Conservation (phyloP, 2,888 invertebrate species). For the Polietes domitor region DNA sequence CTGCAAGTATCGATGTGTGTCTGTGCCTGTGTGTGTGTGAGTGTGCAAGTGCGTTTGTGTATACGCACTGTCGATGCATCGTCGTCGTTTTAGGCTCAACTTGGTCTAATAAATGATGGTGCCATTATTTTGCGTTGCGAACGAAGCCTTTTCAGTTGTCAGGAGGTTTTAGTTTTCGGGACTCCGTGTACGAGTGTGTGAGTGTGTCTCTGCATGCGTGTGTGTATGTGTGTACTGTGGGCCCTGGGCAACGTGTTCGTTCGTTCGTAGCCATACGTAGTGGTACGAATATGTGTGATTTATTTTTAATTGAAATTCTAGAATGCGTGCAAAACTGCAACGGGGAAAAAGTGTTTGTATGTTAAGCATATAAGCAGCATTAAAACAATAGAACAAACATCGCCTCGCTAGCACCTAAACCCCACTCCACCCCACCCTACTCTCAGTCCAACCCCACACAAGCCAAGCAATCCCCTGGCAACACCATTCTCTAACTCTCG, state of each 20-base stretch:
- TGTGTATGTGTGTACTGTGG: conserved; percentile 9
- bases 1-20: not conserved
- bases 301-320: conserved; percentile 81
- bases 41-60: not conserved
- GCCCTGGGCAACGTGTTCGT: conserved; percentile 57
- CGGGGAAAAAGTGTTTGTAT: conserved; percentile 45
- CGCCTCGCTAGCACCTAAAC: not conserved
- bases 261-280: conserved; percentile 60
- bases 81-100: conserved; percentile 62
- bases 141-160: conserved; percentile 67
- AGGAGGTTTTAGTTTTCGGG: conserved; percentile 63
- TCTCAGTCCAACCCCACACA: not conserved
- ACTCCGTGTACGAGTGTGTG: not conserved
- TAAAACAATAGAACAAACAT: conserved; percentile 66
- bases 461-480: conserved; percentile 33
- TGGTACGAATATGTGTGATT: conserved; percentile 79
- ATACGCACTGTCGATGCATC: conserved; percentile 61
- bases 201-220: too few species aligned
- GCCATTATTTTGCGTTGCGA: conserved; percentile 63
- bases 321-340: conserved; percentile 78
- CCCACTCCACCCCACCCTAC: conserved; percentile 21
- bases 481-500: not conserved
- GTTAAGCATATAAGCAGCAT: conserved; percentile 66
- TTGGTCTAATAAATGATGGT: conserved; percentile 66
- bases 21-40: not conserved